phyloP scores from a whole-genome alignment of 1,140 invertebrate genomes.

The Drosophila cardini region DNA sequence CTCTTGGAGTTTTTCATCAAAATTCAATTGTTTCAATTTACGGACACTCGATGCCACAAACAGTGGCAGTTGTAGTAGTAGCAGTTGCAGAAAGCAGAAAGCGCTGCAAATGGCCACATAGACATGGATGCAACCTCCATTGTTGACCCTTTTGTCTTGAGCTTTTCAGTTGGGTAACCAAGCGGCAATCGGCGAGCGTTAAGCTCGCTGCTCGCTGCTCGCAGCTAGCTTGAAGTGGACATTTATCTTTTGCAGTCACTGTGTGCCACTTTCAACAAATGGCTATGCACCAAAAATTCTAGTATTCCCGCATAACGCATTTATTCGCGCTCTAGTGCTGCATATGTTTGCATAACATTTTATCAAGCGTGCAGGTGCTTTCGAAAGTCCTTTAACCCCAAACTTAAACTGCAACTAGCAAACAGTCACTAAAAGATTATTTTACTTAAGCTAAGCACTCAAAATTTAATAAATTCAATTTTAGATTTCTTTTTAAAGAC shows the following conservation, averaged over 20 bases:
- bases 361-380: slow-evolving; percentile 41
- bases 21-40: slow-evolving; percentile 77
- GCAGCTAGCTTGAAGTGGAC: slow-evolving; percentile 62
- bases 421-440: no score
- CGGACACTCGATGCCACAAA: slow-evolving; percentile 61
- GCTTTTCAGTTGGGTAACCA: slow-evolving; percentile 73
- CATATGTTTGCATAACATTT: slow-evolving; percentile 80
- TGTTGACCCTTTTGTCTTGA: slow-evolving; percentile 78
- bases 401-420: not conserved
- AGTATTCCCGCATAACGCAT: slow-evolving; percentile 45
- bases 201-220: not conserved
- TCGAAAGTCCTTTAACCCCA: slow-evolving; percentile 1
- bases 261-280: slow-evolving; percentile 56
- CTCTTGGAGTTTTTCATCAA: slow-evolving; percentile 67
- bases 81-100: not conserved
- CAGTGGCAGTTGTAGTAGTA: slow-evolving; percentile 20
- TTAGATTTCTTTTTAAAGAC: no score
- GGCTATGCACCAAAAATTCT: slow-evolving; percentile 37
- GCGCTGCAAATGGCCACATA: slow-evolving; percentile 19
- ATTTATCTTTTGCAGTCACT: slow-evolving; percentile 82
- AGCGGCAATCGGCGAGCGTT: slow-evolving; percentile 49
- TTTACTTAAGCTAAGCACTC: no score
- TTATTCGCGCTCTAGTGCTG: slow-evolving; percentile 74
- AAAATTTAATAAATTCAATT: no score
- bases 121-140: slow-evolving; percentile 51